phyloP scores from a whole-genome alignment of 2,888 invertebrate genomes.

The Anaspis maculata region DNA sequence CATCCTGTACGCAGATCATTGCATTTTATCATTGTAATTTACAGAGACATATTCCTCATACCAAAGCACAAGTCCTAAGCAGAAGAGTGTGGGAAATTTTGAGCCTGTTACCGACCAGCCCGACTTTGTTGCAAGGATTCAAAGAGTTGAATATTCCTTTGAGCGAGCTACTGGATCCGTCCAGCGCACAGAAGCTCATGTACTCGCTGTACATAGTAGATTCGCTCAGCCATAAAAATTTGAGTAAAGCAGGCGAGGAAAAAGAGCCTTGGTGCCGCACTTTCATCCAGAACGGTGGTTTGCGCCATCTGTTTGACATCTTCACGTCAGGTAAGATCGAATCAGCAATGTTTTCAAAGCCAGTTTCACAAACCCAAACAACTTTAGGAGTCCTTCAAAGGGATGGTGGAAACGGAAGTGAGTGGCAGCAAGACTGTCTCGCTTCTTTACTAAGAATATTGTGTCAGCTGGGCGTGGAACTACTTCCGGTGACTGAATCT shows the following conservation, averaged over 20 bases:
- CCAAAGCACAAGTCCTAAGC: constrained; percentile 82
- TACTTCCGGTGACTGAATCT: constrained; percentile 36
- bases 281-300: constrained; percentile 81
- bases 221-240: constrained; percentile 48
- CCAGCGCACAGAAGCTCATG: constrained; percentile 89
- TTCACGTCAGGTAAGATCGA: constrained; percentile 68
- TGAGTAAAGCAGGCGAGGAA: constrained; percentile 22
- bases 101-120: constrained; percentile 84
- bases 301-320: constrained; percentile 82
- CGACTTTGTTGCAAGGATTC: constrained; percentile 75
- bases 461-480: constrained; percentile 75
- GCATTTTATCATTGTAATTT: constrained; percentile 11
- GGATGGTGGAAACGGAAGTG: constrained; percentile 66
- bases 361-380: constrained; percentile 25
- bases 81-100: constrained; percentile 92
- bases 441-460: constrained; percentile 79
- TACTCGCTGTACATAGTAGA: constrained; percentile 90
- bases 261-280: constrained; percentile 59
- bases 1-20: constrained; percentile 7
- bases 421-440: constrained; percentile 93
- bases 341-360: neutral
- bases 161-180: constrained; percentile 73
- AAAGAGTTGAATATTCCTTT: constrained; percentile 65
- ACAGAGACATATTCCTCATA: constrained; percentile 65
- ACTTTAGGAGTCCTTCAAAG: constrained; percentile 67